phyloP scores from a whole-genome alignment of 2,888 invertebrate genomes.

The Luperina testacea region DNA sequence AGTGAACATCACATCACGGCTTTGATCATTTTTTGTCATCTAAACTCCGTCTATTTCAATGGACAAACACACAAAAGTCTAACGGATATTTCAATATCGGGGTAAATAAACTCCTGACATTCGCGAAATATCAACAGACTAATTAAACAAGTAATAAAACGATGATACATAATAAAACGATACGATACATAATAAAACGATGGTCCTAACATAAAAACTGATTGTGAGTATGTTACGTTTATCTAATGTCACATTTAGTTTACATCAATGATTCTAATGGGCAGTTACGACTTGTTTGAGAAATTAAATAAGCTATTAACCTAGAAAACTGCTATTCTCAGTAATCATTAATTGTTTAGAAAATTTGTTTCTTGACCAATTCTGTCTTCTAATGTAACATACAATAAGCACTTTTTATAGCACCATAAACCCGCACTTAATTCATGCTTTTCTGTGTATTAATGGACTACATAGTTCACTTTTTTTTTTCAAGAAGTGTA shows the following conservation, averaged over 20 bases:
- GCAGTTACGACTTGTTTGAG: constrained; percentile 42
- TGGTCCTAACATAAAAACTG: constrained; percentile 6
- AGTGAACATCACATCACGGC: not conserved
- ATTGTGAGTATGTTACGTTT: constrained; percentile 24
- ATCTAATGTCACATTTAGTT: constrained; percentile 45
- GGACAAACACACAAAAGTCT: constrained; percentile 1
- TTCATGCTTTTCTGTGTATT: no score
- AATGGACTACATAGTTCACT: no score
- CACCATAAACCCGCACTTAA: no score
- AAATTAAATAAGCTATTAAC: constrained; percentile 45
- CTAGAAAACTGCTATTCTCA: constrained; percentile 37
- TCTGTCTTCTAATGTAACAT: not conserved
- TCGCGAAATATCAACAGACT: constrained; percentile 11
- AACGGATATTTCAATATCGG: not conserved
- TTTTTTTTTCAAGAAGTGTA: no score
- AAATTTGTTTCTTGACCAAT: constrained; percentile 4
- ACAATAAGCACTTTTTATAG: no score
- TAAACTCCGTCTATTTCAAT: no score
- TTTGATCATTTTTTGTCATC: not conserved
- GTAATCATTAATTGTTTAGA: constrained; percentile 21
- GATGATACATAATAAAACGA: constrained; percentile 27
- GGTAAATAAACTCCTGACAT: constrained; percentile 31
- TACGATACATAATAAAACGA: constrained; percentile 29
- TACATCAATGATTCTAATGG: constrained; percentile 40
- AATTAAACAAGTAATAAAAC: constrained; percentile 39